phyloP scores from a whole-genome alignment of 2,113 vertebrate species.

The Clarias gariepinus region DNA sequence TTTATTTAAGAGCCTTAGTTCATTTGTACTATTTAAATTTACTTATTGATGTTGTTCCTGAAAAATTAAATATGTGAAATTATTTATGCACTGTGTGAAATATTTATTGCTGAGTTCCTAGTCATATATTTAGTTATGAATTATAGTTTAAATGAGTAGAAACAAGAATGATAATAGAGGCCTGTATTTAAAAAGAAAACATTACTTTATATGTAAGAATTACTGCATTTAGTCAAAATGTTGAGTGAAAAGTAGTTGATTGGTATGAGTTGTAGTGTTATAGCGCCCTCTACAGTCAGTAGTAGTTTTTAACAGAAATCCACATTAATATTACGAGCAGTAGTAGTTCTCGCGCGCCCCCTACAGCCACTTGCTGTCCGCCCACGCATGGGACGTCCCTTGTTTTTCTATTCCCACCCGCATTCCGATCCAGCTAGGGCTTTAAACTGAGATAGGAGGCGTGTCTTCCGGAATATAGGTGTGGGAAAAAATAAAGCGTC shows the following conservation, averaged over 20 bases:
- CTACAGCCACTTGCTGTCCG: neutral
- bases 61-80: too few relatives aligned
- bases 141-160: neutral
- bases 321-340: neutral
- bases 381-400: too few relatives aligned
- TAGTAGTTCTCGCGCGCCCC: neutral
- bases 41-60: neutral
- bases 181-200: neutral
- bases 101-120: neutral
- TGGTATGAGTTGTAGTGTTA: neutral
- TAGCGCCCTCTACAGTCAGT: neutral
- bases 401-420: neutral
- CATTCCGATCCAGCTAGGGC: neutral
- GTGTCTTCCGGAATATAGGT: neutral
- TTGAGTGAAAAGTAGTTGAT: neutral
- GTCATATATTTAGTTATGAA: neutral
- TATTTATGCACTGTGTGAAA: neutral
- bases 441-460: neutral
- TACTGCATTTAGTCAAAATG: neutral
- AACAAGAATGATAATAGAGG: neutral
- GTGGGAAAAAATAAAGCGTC: conserved; percentile 33
- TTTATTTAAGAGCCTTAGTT: neutral
- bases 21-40: neutral
- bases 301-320: too few relatives aligned
- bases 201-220: neutral